These are phyloP conservation scores for Menidia menidia DNA, from an alignment of 2,797 vertebrate species.

Conservation along the genomic window DNA sequence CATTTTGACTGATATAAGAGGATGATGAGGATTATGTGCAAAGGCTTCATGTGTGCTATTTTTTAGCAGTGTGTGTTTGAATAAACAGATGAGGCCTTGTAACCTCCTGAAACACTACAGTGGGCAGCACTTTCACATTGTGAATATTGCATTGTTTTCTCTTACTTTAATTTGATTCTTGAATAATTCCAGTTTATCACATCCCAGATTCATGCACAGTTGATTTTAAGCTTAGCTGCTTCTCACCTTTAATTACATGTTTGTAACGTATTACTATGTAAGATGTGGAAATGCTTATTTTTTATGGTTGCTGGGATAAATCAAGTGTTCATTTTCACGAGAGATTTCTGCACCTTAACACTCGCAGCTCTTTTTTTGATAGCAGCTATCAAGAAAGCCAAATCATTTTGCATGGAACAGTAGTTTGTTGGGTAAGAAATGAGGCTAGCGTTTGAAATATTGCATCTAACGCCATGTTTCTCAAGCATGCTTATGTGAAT, in stretches of 20 bases:
- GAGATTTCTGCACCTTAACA: constrained; percentile 3
- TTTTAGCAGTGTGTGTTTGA: constrained; percentile 5
- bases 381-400: not conserved
- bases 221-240: not conserved
- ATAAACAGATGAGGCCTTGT: constrained; percentile 2
- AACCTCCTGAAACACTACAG: constrained; percentile 16
- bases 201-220: not conserved
- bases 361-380: not conserved
- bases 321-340: constrained; percentile 19
- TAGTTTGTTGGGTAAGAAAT: constrained; percentile 3
- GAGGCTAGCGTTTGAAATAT: not conserved
- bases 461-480: not conserved
- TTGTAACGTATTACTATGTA: constrained; percentile 7
- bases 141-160: constrained; percentile 6
- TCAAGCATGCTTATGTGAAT: not conserved
- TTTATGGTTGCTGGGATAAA: constrained; percentile 24
- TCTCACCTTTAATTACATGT: constrained; percentile 3
- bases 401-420: not conserved
- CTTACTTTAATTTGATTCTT: not conserved
- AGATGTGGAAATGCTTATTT: constrained; percentile 28
- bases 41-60: not conserved
- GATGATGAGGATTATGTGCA: not conserved
- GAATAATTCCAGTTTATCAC: constrained; percentile 1
- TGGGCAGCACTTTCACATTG: constrained; percentile 2
- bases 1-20: constrained; percentile 4